These are phyloP conservation scores for Sylvilagus bachmani DNA, from an alignment of 2,113 vertebrate genomes.

Conservation along the genomic window DNA sequence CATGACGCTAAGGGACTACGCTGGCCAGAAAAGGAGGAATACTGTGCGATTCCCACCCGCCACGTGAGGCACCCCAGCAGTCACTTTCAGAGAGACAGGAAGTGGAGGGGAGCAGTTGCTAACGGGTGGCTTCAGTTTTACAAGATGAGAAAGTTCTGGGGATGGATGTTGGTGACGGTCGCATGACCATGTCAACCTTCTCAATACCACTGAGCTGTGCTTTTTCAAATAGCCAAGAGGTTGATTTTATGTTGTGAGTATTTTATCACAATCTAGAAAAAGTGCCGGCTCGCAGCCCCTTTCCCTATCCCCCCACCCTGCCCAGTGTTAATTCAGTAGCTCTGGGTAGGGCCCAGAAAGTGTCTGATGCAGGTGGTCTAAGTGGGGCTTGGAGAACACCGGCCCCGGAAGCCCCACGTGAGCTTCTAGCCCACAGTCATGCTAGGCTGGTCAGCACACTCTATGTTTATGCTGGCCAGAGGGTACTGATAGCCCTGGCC, in stretches of 20 bases:
- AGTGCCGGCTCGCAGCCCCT: not conserved
- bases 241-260: not conserved
- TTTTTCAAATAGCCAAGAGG: not conserved
- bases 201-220: not conserved
- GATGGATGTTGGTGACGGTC: not conserved
- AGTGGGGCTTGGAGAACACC: not conserved
- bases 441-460: not conserved
- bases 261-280: not conserved
- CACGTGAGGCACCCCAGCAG: not conserved
- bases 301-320: no score
- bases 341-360: not conserved
- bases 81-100: not conserved
- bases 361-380: not conserved
- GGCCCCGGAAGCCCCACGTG: not conserved
- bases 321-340: not conserved
- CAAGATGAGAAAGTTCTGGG: not conserved
- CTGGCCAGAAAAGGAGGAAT: not conserved
- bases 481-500: not conserved
- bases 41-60: not conserved
- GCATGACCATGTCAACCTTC: fast-evolving
- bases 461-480: not conserved
- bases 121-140: not conserved
- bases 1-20: not conserved
- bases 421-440: not conserved
- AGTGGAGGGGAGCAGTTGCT: not conserved